Evolutionary conservation across 2,797 vertebrate genomes (phyloP).

Genomic region (Lagorchestes hirsutus): DNA sequence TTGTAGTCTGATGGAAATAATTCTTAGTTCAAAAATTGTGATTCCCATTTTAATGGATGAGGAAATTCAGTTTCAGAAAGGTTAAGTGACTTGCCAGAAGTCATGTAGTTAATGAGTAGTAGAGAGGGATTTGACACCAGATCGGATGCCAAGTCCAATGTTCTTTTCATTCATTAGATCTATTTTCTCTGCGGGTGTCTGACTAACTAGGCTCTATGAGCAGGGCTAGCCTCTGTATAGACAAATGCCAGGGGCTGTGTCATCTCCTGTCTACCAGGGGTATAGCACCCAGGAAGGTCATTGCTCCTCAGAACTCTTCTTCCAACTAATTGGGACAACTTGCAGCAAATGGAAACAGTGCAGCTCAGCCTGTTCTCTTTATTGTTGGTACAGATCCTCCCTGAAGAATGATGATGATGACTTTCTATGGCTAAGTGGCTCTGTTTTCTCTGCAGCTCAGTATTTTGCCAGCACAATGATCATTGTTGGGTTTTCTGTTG

Average conservation of each 20-base stretch:
- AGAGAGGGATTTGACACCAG: neutral
- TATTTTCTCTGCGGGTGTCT: neutral
- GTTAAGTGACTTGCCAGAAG: neutral
- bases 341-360: accelerated
- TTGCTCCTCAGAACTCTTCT: neutral
- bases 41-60: neutral
- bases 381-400: neutral
- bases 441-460: constrained; percentile 84
- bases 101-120: neutral
- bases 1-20: neutral
- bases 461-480: constrained; percentile 91
- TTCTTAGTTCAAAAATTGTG: neutral
- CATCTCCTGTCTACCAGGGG: neutral
- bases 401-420: neutral
- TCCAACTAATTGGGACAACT: neutral
- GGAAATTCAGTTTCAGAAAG: neutral
- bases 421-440: accelerated
- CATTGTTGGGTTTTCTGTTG: constrained; percentile 89
- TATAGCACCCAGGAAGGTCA: neutral
- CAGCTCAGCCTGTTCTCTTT: neutral
- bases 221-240: neutral
- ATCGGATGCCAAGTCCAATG: neutral
- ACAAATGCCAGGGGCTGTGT: neutral
- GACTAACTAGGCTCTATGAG: neutral
- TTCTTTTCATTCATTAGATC: neutral